Evolutionary conservation across 2,113 vertebrate genomes (phyloP).

Genomic region (Vimba vimba): DNA sequence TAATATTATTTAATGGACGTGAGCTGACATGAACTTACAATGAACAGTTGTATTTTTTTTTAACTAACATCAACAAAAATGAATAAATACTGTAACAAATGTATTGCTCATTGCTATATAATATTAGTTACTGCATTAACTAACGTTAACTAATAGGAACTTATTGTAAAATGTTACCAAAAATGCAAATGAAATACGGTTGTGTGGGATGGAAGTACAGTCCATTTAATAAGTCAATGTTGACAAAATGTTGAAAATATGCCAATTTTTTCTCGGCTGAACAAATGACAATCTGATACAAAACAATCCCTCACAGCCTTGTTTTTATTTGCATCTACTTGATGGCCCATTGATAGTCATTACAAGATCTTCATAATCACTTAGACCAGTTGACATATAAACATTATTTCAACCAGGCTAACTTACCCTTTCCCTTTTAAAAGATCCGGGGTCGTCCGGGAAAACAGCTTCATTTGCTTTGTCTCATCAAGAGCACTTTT

Average conservation of each 20-base stretch:
- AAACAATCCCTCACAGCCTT: constrained; percentile 2
- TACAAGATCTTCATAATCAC: neutral
- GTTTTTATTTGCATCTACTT: neutral
- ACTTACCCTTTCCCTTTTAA: constrained; percentile 98
- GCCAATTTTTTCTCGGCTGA: neutral
- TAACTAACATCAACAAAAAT: too few relatives aligned
- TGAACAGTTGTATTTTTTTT: too few relatives aligned
- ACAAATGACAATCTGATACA: neutral
- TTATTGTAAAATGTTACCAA: neutral
- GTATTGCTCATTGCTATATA: too few relatives aligned
- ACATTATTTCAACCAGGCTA: constrained; percentile 50
- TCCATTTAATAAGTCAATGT: too few relatives aligned
- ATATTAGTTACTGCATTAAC: too few relatives aligned
- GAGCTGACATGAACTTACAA: too few relatives aligned
- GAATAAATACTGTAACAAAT: too few relatives aligned
- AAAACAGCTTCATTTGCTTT: constrained; percentile 86
- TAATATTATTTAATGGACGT: too few relatives aligned
- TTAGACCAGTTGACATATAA: neutral
- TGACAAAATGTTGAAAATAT: neutral
- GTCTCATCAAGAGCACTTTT: constrained; percentile 86
- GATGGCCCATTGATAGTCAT: neutral
- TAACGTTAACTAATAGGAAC: too few relatives aligned
- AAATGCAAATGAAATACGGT: neutral
- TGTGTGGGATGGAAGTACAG: neutral
- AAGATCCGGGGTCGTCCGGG: constrained; percentile 88